Percentiles rank a stretch among this genome's conserved stretches.
Conservation (phyloP, 2,113 vertebrate genomes). For the Sebastes fasciatus region DNA sequence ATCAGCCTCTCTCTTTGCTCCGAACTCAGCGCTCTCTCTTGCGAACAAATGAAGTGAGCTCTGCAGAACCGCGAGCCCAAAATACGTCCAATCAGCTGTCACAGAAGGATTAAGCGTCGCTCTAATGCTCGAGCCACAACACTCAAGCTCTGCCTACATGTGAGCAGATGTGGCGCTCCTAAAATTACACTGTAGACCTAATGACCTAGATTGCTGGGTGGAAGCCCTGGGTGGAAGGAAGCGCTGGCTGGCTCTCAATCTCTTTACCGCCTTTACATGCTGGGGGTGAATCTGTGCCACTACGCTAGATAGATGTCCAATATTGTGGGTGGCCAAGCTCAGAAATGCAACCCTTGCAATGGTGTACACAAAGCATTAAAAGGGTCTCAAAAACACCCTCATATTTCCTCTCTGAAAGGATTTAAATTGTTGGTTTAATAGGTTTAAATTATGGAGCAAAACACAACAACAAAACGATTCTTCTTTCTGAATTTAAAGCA, state of each 20-base stretch:
- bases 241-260: slow-evolving; percentile 63
- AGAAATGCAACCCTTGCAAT: background rate
- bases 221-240: slow-evolving; percentile 44
- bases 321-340: slow-evolving; percentile 16
- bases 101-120: slow-evolving; percentile 64
- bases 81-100: slow-evolving; percentile 67
- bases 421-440: slow-evolving; percentile 4
- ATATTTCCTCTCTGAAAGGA: background rate
- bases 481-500: slow-evolving; percentile 1
- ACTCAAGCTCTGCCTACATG: slow-evolving; percentile 62
- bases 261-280: slow-evolving; percentile 47
- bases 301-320: background rate
- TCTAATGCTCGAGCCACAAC: slow-evolving; percentile 66
- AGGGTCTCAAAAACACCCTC: background rate
- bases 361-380: background rate
- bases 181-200: slow-evolving; percentile 81
- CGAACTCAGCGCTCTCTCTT: slow-evolving; percentile 1
- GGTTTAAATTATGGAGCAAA: slow-evolving; percentile 21
- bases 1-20: background rate
- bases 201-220: slow-evolving; percentile 80
- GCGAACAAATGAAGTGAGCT: slow-evolving; percentile 38
- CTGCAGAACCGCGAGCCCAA: slow-evolving; percentile 25
- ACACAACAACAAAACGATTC: background rate
- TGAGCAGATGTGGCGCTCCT: slow-evolving; percentile 80
- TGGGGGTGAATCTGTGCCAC: slow-evolving; percentile 37